Evolutionary conservation across 2,888 invertebrate species (phyloP).

Genomic region (Agrotis clavis): DNA sequence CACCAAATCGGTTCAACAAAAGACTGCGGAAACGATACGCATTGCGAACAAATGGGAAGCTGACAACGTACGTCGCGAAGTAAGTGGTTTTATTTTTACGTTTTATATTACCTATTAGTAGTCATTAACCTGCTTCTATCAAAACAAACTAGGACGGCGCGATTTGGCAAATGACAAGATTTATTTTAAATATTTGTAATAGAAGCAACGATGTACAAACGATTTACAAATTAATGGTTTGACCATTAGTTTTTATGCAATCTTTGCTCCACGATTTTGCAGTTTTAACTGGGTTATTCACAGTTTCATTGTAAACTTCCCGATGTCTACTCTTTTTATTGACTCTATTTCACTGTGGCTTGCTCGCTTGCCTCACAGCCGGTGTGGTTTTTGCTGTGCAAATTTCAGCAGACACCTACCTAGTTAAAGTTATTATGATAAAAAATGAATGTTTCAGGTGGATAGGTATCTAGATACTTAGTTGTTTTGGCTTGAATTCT

Average conservation of each 20-base stretch:
- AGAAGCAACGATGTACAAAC: conserved; percentile 6
- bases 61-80: conserved; percentile 87
- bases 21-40: conserved; percentile 98
- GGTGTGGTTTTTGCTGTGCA: conserved; percentile 14
- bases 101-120: not conserved
- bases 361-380: conserved; percentile 17
- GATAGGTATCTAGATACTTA: not conserved
- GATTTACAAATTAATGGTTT: conserved; percentile 26
- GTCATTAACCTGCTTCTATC: conserved; percentile 22
- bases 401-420: not conserved
- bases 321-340: conserved; percentile 45
- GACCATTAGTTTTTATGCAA: conserved; percentile 35
- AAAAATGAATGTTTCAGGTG: not conserved
- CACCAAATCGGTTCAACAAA: conserved; percentile 98
- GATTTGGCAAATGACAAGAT: conserved; percentile 6
- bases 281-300: conserved; percentile 57
- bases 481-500: not conserved
- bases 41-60: conserved; percentile 98
- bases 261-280: conserved; percentile 35
- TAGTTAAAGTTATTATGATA: not conserved
- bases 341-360: conserved; percentile 39
- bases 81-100: conserved; percentile 66
- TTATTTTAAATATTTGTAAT: conserved; percentile 10
- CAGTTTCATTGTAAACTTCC: conserved; percentile 52
- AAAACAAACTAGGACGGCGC: conserved; percentile 8